Base-by-base conservation (phyloP, 2,797 vertebrate species). In the Melanotaenia boesemani region DNA sequence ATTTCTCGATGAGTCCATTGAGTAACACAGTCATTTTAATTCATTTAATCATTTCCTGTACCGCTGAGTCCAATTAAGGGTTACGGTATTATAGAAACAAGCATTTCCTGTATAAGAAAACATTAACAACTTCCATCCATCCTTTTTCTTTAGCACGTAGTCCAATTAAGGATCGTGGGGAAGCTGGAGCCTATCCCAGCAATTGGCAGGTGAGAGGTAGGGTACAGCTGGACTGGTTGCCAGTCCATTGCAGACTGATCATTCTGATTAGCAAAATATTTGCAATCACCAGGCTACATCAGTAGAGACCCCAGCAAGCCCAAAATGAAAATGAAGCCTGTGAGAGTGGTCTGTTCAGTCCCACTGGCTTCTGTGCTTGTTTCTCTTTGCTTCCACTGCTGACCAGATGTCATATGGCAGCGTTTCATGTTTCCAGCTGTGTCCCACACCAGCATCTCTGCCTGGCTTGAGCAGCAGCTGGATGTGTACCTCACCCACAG, bases 371-470 rank as follows among this genome's bases (percentile, higher is more conserved):
- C 89, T 76, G 24, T 56, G 24, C 61, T 87, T 15, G 20, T 76
- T 71, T 92, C 87, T 59, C 20, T 77, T 11, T 72, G 77, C 20
- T 75, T 86, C 61, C 59, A 80, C 63, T 93, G 87, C 63, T 90
- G 92, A 50, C 86, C 91, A 54, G 91, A 83, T 58, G 81, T 75
- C 6, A 93, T 76, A 67, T 66, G 88, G 77, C 95, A 95, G 24
- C 89, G 90, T 71, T 88, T 90, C 77, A 91, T 75, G 76, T 94
- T 93, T 72, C 94, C 91, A 48, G 90, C 87, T 69, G 61, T 71
- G 30, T 96, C 95, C 91, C 91, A 94, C 46, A 96, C 86, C 55
- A 92, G 72, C 26, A 96, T 68, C 79, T 94, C 93, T 4, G 93
- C 95, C 34, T 74, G 63, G 18, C 79, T 70, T 1, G 80, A 88